Evolutionary conservation across 2,113 vertebrate species (phyloP).

Genomic region (Megaceryle maxima): DNA sequence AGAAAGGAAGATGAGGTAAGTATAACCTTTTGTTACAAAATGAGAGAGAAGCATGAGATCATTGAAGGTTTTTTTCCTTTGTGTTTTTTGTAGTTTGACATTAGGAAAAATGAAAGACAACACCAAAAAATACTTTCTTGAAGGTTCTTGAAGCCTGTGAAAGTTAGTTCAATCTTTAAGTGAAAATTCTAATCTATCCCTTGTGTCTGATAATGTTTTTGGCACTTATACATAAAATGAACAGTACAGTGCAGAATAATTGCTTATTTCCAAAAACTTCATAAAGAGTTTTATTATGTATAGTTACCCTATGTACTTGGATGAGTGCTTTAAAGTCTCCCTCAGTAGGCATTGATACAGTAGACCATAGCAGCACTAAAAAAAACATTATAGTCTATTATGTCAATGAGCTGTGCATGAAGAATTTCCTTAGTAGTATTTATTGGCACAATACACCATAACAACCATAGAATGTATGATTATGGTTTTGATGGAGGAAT

Average conservation of each 20-base stretch:
- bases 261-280: conserved; percentile 60
- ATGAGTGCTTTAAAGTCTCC: conserved; percentile 66
- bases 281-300: conserved; percentile 38
- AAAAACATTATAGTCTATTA: conserved; percentile 55
- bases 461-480: conserved; percentile 27
- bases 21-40: not conserved
- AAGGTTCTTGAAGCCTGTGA: not conserved
- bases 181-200: conserved; percentile 31
- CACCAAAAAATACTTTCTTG: not conserved
- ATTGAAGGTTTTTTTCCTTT: not conserved
- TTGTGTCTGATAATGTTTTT: conserved; percentile 29
- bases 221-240: conserved; percentile 60
- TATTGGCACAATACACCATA: conserved; percentile 49
- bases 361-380: conserved; percentile 58
- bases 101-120: not conserved
- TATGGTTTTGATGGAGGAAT: conserved; percentile 53
- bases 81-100: not conserved
- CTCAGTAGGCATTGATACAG: conserved; percentile 54
- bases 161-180: not conserved
- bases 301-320: conserved; percentile 33
- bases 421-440: conserved; percentile 59
- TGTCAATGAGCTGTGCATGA: conserved; percentile 63
- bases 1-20: not conserved
- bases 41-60: not conserved
- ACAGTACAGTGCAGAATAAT: conserved; percentile 15